These are phyloP conservation scores for Caenorhabditis drosophilae DNA, from an alignment of 2,888 invertebrate genomes.

Conservation along the genomic window DNA sequence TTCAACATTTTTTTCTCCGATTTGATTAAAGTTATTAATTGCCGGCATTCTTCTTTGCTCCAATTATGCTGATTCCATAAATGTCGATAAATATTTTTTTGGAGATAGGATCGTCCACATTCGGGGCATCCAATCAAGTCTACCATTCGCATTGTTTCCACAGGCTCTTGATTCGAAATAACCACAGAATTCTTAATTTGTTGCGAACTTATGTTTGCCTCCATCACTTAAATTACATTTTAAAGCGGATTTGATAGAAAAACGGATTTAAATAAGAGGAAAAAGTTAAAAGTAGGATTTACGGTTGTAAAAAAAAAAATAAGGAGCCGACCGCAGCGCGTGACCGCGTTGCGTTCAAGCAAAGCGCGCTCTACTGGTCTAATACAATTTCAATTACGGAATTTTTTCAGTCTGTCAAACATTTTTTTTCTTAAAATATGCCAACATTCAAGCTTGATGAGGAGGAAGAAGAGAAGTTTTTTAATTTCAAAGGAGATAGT, in stretches of 20 bases:
- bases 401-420: neutral
- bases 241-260: too few relatives aligned
- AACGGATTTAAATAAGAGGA: neutral
- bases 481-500: conserved; percentile 23
- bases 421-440: conserved; percentile 6
- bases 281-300: conserved; percentile 28
- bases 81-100: conserved; percentile 36
- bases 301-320: conserved; percentile 25
- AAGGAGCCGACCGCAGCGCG: conserved; percentile 13
- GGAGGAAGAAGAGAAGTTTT: conserved; percentile 4
- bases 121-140: conserved; percentile 23
- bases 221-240: too few relatives aligned
- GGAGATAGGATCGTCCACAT: conserved; percentile 15
- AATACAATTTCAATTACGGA: neutral
- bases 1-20: conserved; percentile 13
- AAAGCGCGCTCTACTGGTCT: neutral
- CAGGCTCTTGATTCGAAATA: too few relatives aligned
- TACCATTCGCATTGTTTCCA: conserved; percentile 1
- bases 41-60: conserved; percentile 23
- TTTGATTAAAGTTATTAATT: conserved; percentile 11
- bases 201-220: too few relatives aligned
- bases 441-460: conserved; percentile 29
- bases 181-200: too few relatives aligned
- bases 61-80: conserved; percentile 17
- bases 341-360: conserved; percentile 12